Conservation (phyloP, 2,113 vertebrate species). For the Heterotilapia buettikoferi region DNA sequence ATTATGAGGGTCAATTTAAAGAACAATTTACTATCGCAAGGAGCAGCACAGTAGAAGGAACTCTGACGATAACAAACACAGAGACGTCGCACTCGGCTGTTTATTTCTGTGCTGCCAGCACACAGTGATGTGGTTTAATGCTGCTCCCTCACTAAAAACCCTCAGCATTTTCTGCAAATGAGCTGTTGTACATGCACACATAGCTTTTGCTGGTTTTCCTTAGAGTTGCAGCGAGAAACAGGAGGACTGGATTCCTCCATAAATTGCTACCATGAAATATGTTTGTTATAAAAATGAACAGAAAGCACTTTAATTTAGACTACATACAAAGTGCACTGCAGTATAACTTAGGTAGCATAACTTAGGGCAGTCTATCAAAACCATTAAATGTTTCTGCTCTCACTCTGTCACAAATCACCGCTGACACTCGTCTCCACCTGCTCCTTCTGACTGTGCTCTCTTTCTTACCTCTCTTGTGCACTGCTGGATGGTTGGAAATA, state of each 20-base stretch:
- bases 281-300: accelerated
- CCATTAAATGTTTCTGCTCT: too few relatives aligned
- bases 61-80: not conserved
- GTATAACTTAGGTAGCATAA: not conserved
- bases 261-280: not conserved
- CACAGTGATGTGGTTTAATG: constrained; percentile 56
- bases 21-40: constrained; percentile 1
- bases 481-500: too few relatives aligned
- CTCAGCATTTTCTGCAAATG: not conserved
- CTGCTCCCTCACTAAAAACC: constrained; percentile 37
- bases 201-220: not conserved
- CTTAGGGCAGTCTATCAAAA: not conserved
- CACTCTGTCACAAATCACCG: too few relatives aligned
- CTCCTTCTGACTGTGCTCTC: too few relatives aligned
- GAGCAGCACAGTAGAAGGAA: not conserved
- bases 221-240: accelerated
- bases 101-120: constrained; percentile 66
- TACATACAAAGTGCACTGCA: accelerated
- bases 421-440: too few relatives aligned
- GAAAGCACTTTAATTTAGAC: not conserved
- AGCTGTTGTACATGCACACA: accelerated
- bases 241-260: accelerated
- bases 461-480: too few relatives aligned
- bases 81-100: constrained; percentile 38
- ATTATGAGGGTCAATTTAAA: not conserved